Base-by-base conservation (phyloP, 2,113 vertebrate species). In the Benitochromis conjunctus region DNA sequence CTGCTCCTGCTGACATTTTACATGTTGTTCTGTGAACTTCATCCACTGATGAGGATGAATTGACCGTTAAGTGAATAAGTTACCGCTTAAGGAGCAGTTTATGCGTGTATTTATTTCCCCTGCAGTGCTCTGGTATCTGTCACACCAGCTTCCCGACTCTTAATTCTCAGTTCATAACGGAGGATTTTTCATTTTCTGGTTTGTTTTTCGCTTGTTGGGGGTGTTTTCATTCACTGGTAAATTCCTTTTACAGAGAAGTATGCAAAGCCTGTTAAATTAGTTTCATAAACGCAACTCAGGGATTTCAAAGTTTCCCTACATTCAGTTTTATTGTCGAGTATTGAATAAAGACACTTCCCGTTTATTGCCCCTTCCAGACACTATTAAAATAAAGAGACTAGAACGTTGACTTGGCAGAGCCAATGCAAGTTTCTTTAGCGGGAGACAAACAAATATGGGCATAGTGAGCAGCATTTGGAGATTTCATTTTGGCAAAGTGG, bases 351-450 rank as follows among this genome's bases (percentile, higher is more conserved):
- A 94, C 90, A 88, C 93, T 92, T 86, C 19, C 55, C 86, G 85
- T 95, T 95, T 95, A 95, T 92, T 83, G 92, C 88, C 92, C 89
- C 92, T 95, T 93, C 92, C 90, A 94, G 94, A 94, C 92, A 90
- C 93, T 91, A 93, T 96, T 95, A 95, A 96, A 96, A 92, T 89
- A 92, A 94, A 94, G 88, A 85, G 90, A 92, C 88, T 91, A 84
- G 88, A 94, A 89, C 81, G 86, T 94, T 87, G 89, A 94, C 92
- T 95, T 94, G 93, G 93, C 93, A 94, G 76, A 58, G 85, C 82
- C 79, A 54, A 83, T 82, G 53, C 77, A 31, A 90, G 83, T 87
- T 89, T 79, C 87, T 79, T 92, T 91, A 90, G 84, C 62, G 66
- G 79, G 83, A 85, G 85, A 90, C 81, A 91, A 91, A 92, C 92